Percentiles rank a stretch among this genome's conserved stretches.
Evolutionary conservation across 1,140 invertebrate species (phyloP).

Genomic region (Zaprionus gabonicus): DNA sequence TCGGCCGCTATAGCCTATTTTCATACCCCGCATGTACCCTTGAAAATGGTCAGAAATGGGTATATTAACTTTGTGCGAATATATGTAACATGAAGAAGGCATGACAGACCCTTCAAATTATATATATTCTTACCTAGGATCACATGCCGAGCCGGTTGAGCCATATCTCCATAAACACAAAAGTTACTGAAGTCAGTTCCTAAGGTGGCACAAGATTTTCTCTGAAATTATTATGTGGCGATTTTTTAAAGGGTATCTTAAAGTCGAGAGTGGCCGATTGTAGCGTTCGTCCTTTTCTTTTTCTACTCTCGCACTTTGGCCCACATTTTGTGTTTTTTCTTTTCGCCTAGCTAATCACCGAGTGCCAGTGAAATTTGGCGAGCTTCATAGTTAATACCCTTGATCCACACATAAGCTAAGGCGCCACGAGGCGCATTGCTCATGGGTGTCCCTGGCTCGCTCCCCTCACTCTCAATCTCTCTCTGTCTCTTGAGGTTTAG

Average conservation of each 20-base stretch:
- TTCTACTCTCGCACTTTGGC: neutral
- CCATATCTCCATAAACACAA: too few relatives aligned
- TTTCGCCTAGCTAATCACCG: slow-evolving; percentile 46
- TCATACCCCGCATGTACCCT: neutral
- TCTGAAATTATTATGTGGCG: too few relatives aligned
- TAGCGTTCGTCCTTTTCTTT: neutral
- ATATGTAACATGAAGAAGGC: too few relatives aligned
- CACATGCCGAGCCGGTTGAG: too few relatives aligned
- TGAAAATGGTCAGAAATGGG: too few relatives aligned
- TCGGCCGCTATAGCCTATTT: slow-evolving; percentile 7
- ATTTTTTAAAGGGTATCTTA: too few relatives aligned
- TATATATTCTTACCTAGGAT: too few relatives aligned
- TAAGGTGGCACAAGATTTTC: too few relatives aligned
- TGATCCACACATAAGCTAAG: slow-evolving; percentile 46
- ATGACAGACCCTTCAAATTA: too few relatives aligned
- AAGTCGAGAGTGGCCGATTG: too few relatives aligned
- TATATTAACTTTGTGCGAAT: too few relatives aligned
- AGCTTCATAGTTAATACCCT: slow-evolving; percentile 41
- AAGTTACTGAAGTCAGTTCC: too few relatives aligned
- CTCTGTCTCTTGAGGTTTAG: neutral
- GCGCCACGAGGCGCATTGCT: slow-evolving; percentile 14
- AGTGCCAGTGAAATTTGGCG: slow-evolving; percentile 35
- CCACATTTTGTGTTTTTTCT: slow-evolving; percentile 14
- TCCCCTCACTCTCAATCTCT: neutral
- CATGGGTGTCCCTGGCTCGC: neutral